Base-by-base conservation (phyloP, 2,797 vertebrate genomes). In the Malurus splendens region DNA sequence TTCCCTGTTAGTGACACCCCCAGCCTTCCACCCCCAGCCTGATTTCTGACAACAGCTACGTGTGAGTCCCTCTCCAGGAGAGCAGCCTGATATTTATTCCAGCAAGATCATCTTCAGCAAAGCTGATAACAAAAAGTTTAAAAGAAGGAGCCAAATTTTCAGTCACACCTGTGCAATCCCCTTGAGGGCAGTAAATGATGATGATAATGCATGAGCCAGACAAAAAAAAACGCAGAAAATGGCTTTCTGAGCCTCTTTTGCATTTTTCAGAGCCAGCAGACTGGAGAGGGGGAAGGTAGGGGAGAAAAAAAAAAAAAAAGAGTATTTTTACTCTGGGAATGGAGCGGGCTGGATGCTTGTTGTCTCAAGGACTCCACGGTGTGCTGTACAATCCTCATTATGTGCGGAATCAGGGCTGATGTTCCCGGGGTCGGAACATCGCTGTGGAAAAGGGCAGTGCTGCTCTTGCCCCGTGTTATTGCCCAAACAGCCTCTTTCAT, bases 131-230 rank as follows among this genome's bases (percentile, higher is more conserved):
- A 82, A 95, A 87, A 93, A 95, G 89, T 94, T 93, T 72, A 28
- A 82, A 91, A 86, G 92, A 83, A 90, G 94, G 89, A 91, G 86
- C 93, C 94, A 93, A 92, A 92, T 90, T 92, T 89, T 80, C 77
- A 89, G 78, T 92, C 92, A 87, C 90, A 94, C 81, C 90, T 95
- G 90, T 86, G 92, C 93, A 91, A 92, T 92, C 87, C 90, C 92
- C 90, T 94, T 22, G 92, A 95, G 92, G 93, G 92, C 92, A 92
- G 89, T 91, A 88, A 95, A 77, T 92, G 94, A 92, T 90, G 89
- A 89, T 51, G 91, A 71, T 93, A 93, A 94, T 87, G 90, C 65
- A 41, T 28, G 65, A 94, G 92, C 86, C 93, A 93, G 91, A 86
- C 77, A 86, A 90, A 89, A 88, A 62, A 89, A n/a, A 16, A 18